phyloP scores from a whole-genome alignment of 2,888 invertebrate genomes.

The Gymnoscelis rufifasciata region DNA sequence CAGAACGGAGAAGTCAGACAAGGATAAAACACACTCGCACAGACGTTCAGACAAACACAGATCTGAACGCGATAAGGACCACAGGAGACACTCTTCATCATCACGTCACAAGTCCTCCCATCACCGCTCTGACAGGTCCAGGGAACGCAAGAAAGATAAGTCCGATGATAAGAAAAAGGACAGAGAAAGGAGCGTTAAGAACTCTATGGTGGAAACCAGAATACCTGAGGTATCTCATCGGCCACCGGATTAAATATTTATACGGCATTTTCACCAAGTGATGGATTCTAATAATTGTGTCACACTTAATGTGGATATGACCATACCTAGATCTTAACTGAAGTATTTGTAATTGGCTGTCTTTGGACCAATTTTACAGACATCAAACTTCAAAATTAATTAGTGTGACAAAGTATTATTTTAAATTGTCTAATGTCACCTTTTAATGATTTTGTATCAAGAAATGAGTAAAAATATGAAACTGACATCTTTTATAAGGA shows the following conservation, averaged over 20 bases:
- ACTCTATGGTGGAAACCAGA: conserved; percentile 33
- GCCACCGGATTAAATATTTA: conserved; percentile 54
- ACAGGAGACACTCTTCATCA: conserved; percentile 58
- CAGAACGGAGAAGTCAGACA: conserved; percentile 14
- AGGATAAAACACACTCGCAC: conserved; percentile 41
- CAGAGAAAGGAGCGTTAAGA: conserved; percentile 31
- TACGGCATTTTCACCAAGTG: conserved; percentile 18
- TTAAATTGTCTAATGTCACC: too few relatives aligned
- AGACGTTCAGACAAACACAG: conserved; percentile 45
- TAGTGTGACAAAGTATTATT: too few relatives aligned
- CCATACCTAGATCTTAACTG: background rate
- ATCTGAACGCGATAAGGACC: conserved; percentile 42
- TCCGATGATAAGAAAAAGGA: conserved; percentile 42
- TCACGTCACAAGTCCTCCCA: conserved; percentile 53
- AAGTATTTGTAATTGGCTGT: too few relatives aligned
- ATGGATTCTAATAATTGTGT: background rate
- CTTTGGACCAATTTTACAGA: too few relatives aligned
- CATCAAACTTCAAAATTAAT: too few relatives aligned
- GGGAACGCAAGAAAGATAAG: conserved; percentile 54
- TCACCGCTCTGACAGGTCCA: conserved; percentile 44
- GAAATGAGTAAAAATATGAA: too few relatives aligned
- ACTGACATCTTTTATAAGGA: too few relatives aligned
- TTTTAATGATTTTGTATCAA: too few relatives aligned
- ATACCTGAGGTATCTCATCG: conserved; percentile 48
- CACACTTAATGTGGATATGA: background rate